These are phyloP conservation scores for Nasonia giraulti DNA, from an alignment of 1,140 invertebrate genomes.

Conservation along the genomic window DNA sequence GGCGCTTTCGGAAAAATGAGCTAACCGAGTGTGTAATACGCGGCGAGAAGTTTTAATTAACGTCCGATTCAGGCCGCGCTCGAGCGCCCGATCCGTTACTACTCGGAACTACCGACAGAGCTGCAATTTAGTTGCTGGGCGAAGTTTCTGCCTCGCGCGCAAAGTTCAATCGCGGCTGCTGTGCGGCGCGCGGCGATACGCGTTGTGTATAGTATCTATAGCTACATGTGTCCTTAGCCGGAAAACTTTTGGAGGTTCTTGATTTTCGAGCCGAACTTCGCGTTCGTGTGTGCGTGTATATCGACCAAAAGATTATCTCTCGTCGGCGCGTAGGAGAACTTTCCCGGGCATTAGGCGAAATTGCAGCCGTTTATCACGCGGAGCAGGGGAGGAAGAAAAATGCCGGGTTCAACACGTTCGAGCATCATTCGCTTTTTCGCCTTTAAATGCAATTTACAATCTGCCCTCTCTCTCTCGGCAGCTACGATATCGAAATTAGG, in stretches of 20 bases:
- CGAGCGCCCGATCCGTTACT: conserved; percentile 5
- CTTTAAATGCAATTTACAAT: background rate
- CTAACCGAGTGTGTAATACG: background rate
- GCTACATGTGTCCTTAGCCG: background rate
- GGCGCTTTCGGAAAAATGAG: background rate
- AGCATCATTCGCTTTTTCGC: background rate
- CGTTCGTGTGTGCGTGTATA: background rate
- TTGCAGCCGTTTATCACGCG: background rate
- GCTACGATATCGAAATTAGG: background rate
- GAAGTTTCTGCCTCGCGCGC: conserved; percentile 41
- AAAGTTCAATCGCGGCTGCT: conserved; percentile 25
- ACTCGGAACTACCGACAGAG: conserved; percentile 21
- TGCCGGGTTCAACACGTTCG: background rate
- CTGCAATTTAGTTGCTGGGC: conserved; percentile 41
- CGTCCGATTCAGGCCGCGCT: background rate
- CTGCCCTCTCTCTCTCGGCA: background rate
- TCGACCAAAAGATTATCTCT: conserved; percentile 32
- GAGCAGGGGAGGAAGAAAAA: background rate
- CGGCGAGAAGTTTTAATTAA: conserved; percentile 25
- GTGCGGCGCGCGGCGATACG: background rate
- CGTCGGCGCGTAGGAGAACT: background rate
- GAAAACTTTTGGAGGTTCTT: conserved; percentile 31
- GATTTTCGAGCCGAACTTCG: conserved; percentile 11
- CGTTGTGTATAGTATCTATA: too few relatives aligned
- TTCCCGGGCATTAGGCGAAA: conserved; percentile 15